Evolutionary conservation across 1,140 invertebrate genomes (phyloP).

Genomic region (Dinoponera quadriceps): DNA sequence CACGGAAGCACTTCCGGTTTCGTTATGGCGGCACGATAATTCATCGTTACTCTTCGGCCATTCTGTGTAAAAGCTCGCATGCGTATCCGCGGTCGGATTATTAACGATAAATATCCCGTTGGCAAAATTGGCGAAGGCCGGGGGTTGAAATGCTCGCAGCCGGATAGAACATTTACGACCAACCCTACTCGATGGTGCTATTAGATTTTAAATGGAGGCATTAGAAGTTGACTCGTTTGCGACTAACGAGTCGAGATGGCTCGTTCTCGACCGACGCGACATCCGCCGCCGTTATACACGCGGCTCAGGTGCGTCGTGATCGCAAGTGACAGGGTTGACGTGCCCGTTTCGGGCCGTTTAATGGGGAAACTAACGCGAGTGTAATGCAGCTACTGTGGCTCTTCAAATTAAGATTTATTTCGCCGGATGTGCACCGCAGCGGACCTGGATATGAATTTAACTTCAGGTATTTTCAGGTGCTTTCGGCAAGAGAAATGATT

Average conservation of each 20-base stretch:
- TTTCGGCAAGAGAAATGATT: too few relatives aligned
- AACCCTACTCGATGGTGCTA: conserved; percentile 51
- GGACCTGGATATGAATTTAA: too few relatives aligned
- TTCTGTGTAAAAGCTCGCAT: background rate
- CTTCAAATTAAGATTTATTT: too few relatives aligned
- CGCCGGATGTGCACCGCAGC: too few relatives aligned
- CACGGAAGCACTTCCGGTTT: conserved; percentile 24
- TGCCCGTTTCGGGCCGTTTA: background rate
- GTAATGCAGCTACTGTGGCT: too few relatives aligned
- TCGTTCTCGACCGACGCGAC: conserved; percentile 11
- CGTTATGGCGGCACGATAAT: background rate
- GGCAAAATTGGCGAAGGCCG: background rate
- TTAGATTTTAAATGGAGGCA: conserved; percentile 64
- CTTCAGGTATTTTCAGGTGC: too few relatives aligned
- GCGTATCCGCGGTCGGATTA: conserved; percentile 3
- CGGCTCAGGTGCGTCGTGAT: background rate
- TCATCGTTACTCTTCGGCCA: conserved; percentile 31
- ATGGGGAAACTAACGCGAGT: too few relatives aligned
- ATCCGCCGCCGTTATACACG: conserved; percentile 14
- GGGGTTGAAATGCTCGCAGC: background rate
- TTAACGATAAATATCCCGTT: conserved; percentile 50
- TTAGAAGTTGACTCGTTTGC: conserved; percentile 59
- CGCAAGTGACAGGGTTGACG: conserved; percentile 16
- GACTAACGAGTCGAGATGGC: conserved; percentile 55
- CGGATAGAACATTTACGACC: conserved; percentile 39